Conservation (phyloP, 2,797 vertebrate species). For the Columba guinea region DNA sequence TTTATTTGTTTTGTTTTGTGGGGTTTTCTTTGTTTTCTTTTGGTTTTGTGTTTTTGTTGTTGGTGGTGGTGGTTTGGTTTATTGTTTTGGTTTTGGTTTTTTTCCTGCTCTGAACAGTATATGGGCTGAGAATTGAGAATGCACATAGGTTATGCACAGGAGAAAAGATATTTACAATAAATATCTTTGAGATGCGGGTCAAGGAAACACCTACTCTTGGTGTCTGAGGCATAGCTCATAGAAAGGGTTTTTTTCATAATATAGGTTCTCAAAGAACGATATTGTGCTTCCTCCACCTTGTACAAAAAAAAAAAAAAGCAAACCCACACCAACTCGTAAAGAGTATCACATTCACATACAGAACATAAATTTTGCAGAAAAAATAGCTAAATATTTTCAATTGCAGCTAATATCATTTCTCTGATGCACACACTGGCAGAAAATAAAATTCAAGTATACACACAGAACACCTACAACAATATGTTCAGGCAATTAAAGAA, state of each 20-base stretch:
- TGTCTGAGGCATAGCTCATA: not conserved
- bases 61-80: too few species aligned
- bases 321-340: not conserved
- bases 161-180: not conserved
- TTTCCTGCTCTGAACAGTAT: not conserved
- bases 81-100: not conserved
- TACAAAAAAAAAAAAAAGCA: not conserved
- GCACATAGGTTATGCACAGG: not conserved
- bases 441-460: conserved; percentile 60
- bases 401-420: conserved; percentile 33
- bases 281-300: not conserved
- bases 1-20: not conserved
- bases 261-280: not conserved
- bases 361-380: conserved; percentile 13
- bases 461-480: conserved; percentile 72
- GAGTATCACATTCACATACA: not conserved
- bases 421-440: not conserved
- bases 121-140: not conserved
- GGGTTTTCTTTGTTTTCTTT: too few species aligned
- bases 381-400: conserved; percentile 53
- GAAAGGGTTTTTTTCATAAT: not conserved
- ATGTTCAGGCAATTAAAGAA: conserved; percentile 69
- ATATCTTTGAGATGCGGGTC: not conserved
- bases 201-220: not conserved
- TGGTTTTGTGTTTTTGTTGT: too few species aligned